Base-by-base conservation (phyloP, 2,797 vertebrate species). In the Lycodopsis pacificus region DNA sequence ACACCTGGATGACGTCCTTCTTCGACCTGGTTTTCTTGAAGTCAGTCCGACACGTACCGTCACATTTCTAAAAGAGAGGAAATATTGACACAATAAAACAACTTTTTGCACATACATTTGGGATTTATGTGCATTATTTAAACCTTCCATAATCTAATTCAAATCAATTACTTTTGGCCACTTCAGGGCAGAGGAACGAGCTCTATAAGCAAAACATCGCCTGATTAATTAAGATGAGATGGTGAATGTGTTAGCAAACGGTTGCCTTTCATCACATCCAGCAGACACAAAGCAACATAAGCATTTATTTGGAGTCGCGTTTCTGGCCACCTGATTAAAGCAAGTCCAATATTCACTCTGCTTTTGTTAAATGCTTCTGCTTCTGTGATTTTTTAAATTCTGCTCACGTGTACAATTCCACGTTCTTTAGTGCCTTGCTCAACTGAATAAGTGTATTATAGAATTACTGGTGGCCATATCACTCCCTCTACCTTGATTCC, bases 1-100 rank as follows among this genome's bases (percentile, higher is more conserved):
- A 97, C 88, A 97, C 96, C 14, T 95, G 93, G 22, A 94, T 94
- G 91, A 99, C 96, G 77, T 99, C 96, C 73, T 97, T 96, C 87
- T 93, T 93, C 53, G 94, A 97, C 71, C 96, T 94, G 0, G 97
- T 99, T 78, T 97, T 99, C 95, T 99, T 99, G 95, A 99, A 99
- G 94, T 97, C 97, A 3, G 97, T 99, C 80, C 95, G 97, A 91
- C 98, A 99, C 0, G 97, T 97, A 42, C 97, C 97, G 11, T 99
- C 97, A 0, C 94, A 94, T 94, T 97, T 99, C 98, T 99, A 86
- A 69, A 63, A 73, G 20, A 73, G 51, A 63, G 68, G 30, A 76
- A 11, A 49, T 3, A 9, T 71, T 36, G 3, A 17, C 32, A 56
- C 40, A 48, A 56, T 65, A 46, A 19, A 67, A 25, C 7, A 0